Base-by-base conservation (phyloP, 2,888 invertebrate genomes). In the Drosophila paracracens region DNA sequence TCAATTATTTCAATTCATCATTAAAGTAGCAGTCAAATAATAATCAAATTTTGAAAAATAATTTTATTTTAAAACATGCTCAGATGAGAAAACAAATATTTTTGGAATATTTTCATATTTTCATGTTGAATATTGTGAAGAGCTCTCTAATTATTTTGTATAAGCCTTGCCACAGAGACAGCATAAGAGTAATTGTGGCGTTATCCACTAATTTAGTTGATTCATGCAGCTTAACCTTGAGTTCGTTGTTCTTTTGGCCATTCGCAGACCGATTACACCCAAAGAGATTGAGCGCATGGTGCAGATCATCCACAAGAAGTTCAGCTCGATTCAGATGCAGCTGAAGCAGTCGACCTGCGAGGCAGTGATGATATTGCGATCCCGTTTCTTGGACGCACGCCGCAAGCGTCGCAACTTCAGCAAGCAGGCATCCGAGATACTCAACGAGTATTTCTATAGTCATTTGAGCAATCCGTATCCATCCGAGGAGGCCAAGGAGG, bases 281-380 rank as follows among this genome's bases (percentile, higher is more conserved):
- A 97, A 99, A 96, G 99, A 99, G 94, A 99, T 99, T 89, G 99
- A 99, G 94, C 96, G 99, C 91, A 99, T 99, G 99, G 99, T 99
- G 72, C 98, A 98, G 94, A 99, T 99, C 88, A 99, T 99, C 87
- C 98, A 99, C 94, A 98, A 98, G 95, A 99, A 99, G 94, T 98
- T 98, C 95, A 98, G 98, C 92, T 98, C 98, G 83, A 98, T 98
- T 93, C 98, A 98, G 94, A 98, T 98, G 98, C 99, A 99, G 94
- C 94, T 99, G 91, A 99, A 99, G 94, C 99, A 99, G 94, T 98
- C 98, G 89, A 99, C 99, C 51, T 99, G 99, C 93, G 99, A 99
- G 93, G 99, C 99, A 54, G 99, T 99, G 83, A 99, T 99, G 99
- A 99, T 99, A 84, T 95, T 99, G 78, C 95, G 93, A 91, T 94